A percentile compares a stretch with the other conserved stretches of the same genome.
These are phyloP conservation scores for Calephelis perditalis DNA, from an alignment of 2,888 invertebrate species.

Conservation along the genomic window DNA sequence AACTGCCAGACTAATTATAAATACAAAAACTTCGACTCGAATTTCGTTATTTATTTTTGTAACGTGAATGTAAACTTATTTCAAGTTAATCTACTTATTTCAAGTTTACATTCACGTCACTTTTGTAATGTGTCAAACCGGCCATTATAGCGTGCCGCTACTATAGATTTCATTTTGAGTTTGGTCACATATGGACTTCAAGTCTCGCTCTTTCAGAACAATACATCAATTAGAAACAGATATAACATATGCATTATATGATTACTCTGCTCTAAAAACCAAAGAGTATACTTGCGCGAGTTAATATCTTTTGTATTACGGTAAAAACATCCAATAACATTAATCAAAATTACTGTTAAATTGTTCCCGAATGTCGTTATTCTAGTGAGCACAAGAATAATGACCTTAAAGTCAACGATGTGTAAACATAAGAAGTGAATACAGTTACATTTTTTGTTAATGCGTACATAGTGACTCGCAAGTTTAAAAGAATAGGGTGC, in stretches of 20 bases:
- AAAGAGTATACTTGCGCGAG: constrained; percentile 15
- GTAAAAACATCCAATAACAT: constrained; percentile 36
- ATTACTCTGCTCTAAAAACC: constrained; percentile 17
- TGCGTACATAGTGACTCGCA: constrained; percentile 46
- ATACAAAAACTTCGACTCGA: too few relatives aligned
- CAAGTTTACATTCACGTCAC: too few relatives aligned
- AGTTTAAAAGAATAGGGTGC: constrained; percentile 35
- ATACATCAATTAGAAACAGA: constrained; percentile 15
- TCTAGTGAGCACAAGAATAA: constrained; percentile 40
- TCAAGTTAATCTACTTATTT: too few relatives aligned
- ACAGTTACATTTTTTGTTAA: constrained; percentile 61
- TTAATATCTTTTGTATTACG: constrained; percentile 24
- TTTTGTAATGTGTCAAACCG: too few relatives aligned
- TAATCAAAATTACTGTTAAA: constrained; percentile 42
- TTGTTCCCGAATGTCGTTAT: constrained; percentile 42
- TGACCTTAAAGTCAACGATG: constrained; percentile 54
- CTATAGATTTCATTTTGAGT: too few relatives aligned
- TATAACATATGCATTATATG: constrained; percentile 8
- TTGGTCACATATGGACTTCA: too few relatives aligned
- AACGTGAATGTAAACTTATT: too few relatives aligned
- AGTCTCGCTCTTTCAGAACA: constrained; percentile 21
- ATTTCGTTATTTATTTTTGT: too few relatives aligned
- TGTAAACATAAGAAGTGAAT: constrained; percentile 49
- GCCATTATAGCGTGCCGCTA: too few relatives aligned
- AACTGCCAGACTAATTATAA: too few relatives aligned